phyloP scores from a whole-genome alignment of 2,888 invertebrate genomes.

The Drosophila affinis region DNA sequence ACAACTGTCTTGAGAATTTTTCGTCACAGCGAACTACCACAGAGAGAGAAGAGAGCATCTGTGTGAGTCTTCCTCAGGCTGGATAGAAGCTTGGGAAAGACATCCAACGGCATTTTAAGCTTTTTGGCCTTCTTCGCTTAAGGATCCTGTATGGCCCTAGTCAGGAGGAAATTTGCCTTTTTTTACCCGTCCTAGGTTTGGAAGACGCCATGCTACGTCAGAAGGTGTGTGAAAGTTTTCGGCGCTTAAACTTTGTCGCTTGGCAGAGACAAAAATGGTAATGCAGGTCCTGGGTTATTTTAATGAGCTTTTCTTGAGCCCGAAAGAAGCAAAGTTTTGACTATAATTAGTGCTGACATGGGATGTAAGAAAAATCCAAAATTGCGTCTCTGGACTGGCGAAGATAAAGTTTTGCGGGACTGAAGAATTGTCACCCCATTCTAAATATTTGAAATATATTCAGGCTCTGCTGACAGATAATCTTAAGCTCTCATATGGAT shows the following conservation, averaged over 20 bases:
- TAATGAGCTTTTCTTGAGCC: too few relatives aligned
- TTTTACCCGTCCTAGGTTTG: neutral
- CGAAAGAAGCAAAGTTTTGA: too few relatives aligned
- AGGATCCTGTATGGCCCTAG: constrained; percentile 47
- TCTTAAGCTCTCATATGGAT: too few relatives aligned
- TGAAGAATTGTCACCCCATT: constrained; percentile 3
- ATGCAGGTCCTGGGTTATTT: too few relatives aligned
- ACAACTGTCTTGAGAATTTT: constrained; percentile 60
- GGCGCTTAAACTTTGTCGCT: constrained; percentile 34
- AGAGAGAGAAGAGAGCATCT: constrained; percentile 18
- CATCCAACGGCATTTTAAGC: constrained; percentile 58
- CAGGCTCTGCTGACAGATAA: too few relatives aligned
- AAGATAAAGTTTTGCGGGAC: constrained; percentile 25
- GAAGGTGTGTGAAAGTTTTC: too few relatives aligned
- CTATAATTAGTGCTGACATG: too few relatives aligned
- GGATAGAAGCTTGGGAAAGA: constrained; percentile 18
- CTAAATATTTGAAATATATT: neutral
- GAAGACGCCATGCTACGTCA: too few relatives aligned
- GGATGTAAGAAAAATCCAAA: too few relatives aligned
- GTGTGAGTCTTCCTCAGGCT: constrained; percentile 21
- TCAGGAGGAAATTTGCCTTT: constrained; percentile 54
- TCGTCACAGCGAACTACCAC: constrained; percentile 43
- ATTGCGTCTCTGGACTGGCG: constrained; percentile 34
- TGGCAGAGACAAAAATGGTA: constrained; percentile 6
- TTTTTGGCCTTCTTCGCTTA: constrained; percentile 39